Percentiles rank a stretch among this genome's conserved stretches.
Evolutionary conservation across 2,888 invertebrate species (phyloP).

Genomic region (Drosophila macrospina): DNA sequence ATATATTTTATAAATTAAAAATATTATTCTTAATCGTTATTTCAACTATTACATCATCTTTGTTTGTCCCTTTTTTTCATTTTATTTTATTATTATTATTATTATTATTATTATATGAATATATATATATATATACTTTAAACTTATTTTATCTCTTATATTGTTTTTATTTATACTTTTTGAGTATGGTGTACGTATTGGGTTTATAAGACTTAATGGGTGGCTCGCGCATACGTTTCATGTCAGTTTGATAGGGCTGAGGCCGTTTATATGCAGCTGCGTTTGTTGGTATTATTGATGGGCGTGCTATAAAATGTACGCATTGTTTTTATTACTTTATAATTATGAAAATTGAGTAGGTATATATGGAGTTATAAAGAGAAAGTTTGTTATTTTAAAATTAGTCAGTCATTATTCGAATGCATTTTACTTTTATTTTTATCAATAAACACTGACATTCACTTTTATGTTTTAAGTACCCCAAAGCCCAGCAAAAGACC

Average conservation of each 20-base stretch:
- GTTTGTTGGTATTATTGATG: slow-evolving; percentile 78
- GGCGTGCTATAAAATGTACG: slow-evolving; percentile 81
- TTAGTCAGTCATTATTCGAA: slow-evolving; percentile 32
- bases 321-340: slow-evolving; percentile 54
- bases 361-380: slow-evolving; percentile 33
- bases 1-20: slow-evolving; percentile 31
- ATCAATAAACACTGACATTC: slow-evolving; percentile 3
- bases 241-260: slow-evolving; percentile 79
- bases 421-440: slow-evolving; percentile 15
- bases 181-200: slow-evolving; percentile 76
- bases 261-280: slow-evolving; percentile 81
- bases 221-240: slow-evolving; percentile 82
- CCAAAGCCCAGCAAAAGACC: slow-evolving; percentile 33
- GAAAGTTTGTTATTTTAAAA: slow-evolving; percentile 37
- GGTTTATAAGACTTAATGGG: slow-evolving; percentile 81
- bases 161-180: slow-evolving; percentile 75
- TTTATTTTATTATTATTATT: not conserved
- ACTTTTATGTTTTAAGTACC: slow-evolving; percentile 11
- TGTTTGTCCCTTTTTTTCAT: slow-evolving; percentile 21
- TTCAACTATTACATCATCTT: slow-evolving; percentile 50
- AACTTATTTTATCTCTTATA: slow-evolving; percentile 23
- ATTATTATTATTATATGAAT: slow-evolving; percentile 28
- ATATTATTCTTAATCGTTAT: slow-evolving; percentile 27
- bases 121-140: slow-evolving; percentile 32
- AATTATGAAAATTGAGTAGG: slow-evolving; percentile 23